Conservation (phyloP, 2,888 invertebrate genomes). For the Napeogenes inachia region DNA sequence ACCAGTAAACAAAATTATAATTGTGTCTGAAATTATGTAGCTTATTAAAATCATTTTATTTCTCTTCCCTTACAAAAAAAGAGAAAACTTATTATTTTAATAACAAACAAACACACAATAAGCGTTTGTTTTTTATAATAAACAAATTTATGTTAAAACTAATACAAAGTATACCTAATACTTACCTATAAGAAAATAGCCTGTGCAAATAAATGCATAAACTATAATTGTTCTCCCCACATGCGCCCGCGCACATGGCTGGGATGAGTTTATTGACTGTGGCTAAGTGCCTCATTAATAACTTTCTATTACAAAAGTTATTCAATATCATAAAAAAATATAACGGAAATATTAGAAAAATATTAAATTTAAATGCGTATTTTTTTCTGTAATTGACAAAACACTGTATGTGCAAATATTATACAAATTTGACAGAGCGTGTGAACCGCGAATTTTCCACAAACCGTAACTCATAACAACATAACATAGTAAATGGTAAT, state of each 20-base stretch:
- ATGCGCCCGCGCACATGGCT: constrained; percentile 15
- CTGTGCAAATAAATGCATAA: not conserved
- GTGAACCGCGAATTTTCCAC: constrained; percentile 17
- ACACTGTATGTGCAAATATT: not conserved
- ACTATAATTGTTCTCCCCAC: constrained; percentile 5
- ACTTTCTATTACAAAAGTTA: not conserved
- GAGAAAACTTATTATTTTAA: no score
- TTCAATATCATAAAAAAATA: no score
- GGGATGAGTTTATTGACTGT: constrained; percentile 22
- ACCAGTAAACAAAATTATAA: no score
- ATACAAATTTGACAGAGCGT: constrained; percentile 1
- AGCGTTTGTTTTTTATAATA: no score
- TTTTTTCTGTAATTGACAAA: no score
- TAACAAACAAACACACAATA: no score
- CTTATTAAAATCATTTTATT: no score
- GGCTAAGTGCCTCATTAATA: not conserved
- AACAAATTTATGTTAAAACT: no score
- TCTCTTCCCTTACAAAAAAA: no score
- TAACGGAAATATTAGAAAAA: not conserved
- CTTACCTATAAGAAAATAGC: not conserved
- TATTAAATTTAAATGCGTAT: not conserved
- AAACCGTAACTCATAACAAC: constrained; percentile 9
- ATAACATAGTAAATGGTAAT: constrained; percentile 13
- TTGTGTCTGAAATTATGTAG: no score
- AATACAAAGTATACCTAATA: no score